Evolutionary conservation across 2,888 invertebrate genomes (phyloP).

Genomic region (Mystacides longicornis): DNA sequence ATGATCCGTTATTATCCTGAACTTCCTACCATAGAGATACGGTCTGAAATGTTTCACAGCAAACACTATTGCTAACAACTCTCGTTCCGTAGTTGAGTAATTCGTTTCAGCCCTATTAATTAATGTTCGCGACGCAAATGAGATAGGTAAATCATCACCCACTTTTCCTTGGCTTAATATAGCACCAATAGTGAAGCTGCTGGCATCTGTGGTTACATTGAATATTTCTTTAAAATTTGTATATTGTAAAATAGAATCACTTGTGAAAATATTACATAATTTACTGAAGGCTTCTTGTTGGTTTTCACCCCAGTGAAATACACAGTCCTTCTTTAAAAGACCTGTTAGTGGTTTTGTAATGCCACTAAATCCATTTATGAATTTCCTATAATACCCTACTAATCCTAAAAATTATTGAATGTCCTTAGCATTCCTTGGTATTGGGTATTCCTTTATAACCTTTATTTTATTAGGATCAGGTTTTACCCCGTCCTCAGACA

Average conservation of each 20-base stretch:
- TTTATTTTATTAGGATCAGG: constrained; percentile 25
- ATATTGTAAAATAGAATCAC: constrained; percentile 5
- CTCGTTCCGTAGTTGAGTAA: constrained; percentile 11
- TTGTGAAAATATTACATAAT: constrained; percentile 2
- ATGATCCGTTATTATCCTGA: constrained; percentile 29
- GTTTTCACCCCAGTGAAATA: constrained; percentile 14
- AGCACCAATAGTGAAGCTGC: constrained; percentile 5
- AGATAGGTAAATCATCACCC: constrained; percentile 1
- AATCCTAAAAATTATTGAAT: constrained; percentile 29
- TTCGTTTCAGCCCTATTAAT: constrained; percentile 7
- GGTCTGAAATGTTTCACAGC: constrained; percentile 29
- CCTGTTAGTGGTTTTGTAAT: constrained; percentile 22
- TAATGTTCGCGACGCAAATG: constrained; percentile 10
- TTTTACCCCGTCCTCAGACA: constrained; percentile 26
- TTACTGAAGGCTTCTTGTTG: constrained; percentile 8
- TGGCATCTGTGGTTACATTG: constrained; percentile 6
- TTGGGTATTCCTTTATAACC: constrained; percentile 24
- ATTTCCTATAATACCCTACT: constrained; percentile 28
- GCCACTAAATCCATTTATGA: constrained; percentile 27
- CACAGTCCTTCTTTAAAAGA: constrained; percentile 20
- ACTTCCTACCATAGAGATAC: constrained; percentile 31
- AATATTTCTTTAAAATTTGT: constrained; percentile 5
- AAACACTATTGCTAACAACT: constrained; percentile 21
- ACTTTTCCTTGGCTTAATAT: constrained; percentile 3
- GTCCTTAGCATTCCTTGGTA: constrained; percentile 23